Conservation (phyloP, 2,888 invertebrate species). For the Antheraea yamamai region DNA sequence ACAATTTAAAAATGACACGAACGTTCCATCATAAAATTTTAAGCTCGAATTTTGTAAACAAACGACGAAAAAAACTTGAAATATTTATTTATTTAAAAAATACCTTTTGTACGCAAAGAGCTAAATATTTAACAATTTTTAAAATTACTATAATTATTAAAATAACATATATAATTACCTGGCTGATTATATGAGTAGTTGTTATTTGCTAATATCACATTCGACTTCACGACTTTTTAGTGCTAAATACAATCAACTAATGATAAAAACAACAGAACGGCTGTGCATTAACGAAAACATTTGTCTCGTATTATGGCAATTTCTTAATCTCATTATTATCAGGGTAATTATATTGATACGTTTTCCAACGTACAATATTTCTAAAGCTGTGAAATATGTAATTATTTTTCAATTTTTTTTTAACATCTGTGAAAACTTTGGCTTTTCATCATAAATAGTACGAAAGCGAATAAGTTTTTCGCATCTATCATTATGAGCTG, state of each 20-base stretch:
- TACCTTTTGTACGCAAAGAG: neutral
- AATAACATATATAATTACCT: neutral
- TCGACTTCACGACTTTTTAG: conserved; percentile 47
- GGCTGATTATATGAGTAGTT: neutral
- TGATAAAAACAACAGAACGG: conserved; percentile 30
- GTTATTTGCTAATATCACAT: conserved; percentile 20
- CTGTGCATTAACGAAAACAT: neutral
- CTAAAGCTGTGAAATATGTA: neutral
- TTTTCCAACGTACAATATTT: neutral
- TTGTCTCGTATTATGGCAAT: neutral
- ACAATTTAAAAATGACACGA: too few species aligned
- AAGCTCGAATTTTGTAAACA: neutral
- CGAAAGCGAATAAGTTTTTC: too few species aligned
- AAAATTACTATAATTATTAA: neutral
- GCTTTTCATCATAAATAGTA: too few species aligned
- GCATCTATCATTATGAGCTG: too few species aligned
- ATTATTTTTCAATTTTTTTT: too few species aligned
- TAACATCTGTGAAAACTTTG: neutral
- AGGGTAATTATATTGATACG: neutral
- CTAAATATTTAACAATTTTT: neutral
- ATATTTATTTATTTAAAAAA: neutral
- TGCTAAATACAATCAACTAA: conserved; percentile 45
- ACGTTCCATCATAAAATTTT: too few species aligned
- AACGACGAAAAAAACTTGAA: neutral
- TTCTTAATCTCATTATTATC: conserved; percentile 1